phyloP scores from a whole-genome alignment of 2,888 invertebrate genomes.

The Achlya flavicornis region DNA sequence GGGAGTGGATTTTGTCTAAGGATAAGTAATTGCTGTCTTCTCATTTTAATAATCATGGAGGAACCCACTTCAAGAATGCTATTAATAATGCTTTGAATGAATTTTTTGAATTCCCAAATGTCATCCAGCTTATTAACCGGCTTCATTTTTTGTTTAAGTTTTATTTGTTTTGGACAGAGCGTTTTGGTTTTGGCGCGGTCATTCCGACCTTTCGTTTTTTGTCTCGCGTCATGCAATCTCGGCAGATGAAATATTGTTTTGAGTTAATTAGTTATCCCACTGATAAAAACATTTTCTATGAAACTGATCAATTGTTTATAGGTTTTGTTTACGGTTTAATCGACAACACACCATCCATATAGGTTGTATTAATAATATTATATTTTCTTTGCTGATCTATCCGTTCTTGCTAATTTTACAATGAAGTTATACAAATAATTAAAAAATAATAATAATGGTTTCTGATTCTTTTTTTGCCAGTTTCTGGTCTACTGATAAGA shows the following conservation, averaged over 20 bases:
- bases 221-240: slow-evolving; percentile 76
- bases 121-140: slow-evolving; percentile 83
- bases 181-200: slow-evolving; percentile 83
- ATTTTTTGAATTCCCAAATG: slow-evolving; percentile 83
- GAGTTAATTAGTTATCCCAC: slow-evolving; percentile 77
- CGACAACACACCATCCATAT: no score
- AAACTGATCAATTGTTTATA: slow-evolving; percentile 45
- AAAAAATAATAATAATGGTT: no score
- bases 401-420: no score
- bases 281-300: slow-evolving; percentile 70
- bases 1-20: slow-evolving; percentile 60
- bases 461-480: no score
- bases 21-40: slow-evolving; percentile 68
- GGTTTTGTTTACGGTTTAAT: slow-evolving; percentile 8
- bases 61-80: slow-evolving; percentile 70
- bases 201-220: slow-evolving; percentile 79
- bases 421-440: no score
- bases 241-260: slow-evolving; percentile 79
- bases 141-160: slow-evolving; percentile 79
- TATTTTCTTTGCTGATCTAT: no score
- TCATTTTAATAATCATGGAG: slow-evolving; percentile 72
- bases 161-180: slow-evolving; percentile 78
- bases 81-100: slow-evolving; percentile 80
- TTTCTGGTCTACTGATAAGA: no score
- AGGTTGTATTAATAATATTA: no score